Conservation (phyloP, 2,888 invertebrate species). For the Notocelia uddmanniana region DNA sequence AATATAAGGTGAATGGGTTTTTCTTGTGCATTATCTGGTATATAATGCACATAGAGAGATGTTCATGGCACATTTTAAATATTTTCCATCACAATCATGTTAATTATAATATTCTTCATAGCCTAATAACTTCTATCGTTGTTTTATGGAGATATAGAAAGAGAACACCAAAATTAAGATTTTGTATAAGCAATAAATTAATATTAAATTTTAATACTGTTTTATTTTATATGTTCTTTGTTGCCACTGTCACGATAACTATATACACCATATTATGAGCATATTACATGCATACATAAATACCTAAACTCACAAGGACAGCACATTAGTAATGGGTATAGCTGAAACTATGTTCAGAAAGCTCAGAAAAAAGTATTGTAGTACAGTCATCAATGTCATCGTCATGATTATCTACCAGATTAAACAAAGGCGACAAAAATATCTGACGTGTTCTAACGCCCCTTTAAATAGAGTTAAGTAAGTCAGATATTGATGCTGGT, state of each 20-base stretch:
- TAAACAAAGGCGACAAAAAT: no score
- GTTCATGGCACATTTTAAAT: conserved; percentile 66
- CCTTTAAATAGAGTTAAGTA: no score
- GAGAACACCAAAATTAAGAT: conserved; percentile 66
- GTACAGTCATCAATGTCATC: no score
- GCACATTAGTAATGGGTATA: no score
- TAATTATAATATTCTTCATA: conserved; percentile 58
- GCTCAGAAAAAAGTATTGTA: no score
- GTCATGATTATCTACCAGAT: no score
- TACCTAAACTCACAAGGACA: no score
- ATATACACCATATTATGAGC: no score
- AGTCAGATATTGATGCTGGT: no score
- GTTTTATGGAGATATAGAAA: conserved; percentile 56
- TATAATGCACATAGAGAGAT: conserved; percentile 79
- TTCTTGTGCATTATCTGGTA: conserved; percentile 79
- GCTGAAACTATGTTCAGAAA: no score
- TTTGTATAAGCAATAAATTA: conserved; percentile 60
- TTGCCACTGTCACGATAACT: background rate
- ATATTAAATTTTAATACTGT: conserved; percentile 50
- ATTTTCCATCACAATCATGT: conserved; percentile 77
- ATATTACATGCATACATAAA: no score
- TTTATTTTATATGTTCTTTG: conserved; percentile 37
- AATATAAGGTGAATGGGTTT: conserved; percentile 71
- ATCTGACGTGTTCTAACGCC: no score
- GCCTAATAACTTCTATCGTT: conserved; percentile 50